phyloP scores from a whole-genome alignment of 2,888 invertebrate genomes.

The Himalopsyche tibetana region DNA sequence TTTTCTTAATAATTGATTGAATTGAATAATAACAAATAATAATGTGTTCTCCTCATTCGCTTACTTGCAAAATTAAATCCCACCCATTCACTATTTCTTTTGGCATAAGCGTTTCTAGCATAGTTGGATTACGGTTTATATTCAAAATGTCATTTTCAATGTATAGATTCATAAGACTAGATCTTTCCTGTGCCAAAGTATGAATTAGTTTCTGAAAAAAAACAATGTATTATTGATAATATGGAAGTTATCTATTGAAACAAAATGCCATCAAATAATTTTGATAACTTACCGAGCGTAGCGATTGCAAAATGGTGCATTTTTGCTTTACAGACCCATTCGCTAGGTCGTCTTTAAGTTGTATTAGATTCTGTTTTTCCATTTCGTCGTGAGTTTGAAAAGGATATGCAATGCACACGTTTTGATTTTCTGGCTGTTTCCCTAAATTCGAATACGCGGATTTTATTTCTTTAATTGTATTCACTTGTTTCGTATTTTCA shows the following conservation, averaged over 20 bases:
- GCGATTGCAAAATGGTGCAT: slow-evolving; percentile 62
- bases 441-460: neutral
- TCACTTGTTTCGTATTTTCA: slow-evolving; percentile 4
- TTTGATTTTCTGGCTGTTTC: neutral
- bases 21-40: neutral
- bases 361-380: slow-evolving; percentile 39
- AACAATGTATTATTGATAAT: slow-evolving; percentile 36
- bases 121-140: slow-evolving; percentile 67
- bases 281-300: slow-evolving; percentile 59
- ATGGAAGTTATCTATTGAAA: neutral
- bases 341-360: slow-evolving; percentile 44
- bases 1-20: no score
- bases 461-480: neutral
- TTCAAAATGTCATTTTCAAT: slow-evolving; percentile 72
- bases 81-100: slow-evolving; percentile 66
- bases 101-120: slow-evolving; percentile 67
- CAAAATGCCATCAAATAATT: neutral
- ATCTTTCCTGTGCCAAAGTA: slow-evolving; percentile 69
- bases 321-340: slow-evolving; percentile 60
- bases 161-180: slow-evolving; percentile 71
- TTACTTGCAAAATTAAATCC: slow-evolving; percentile 67
- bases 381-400: slow-evolving; percentile 12
- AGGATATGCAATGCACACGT: neutral
- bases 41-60: slow-evolving; percentile 48
- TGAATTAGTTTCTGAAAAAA: slow-evolving; percentile 71